Evolutionary conservation across 2,888 invertebrate species (phyloP), one percentile per base, ranked within the genome.

Genomic region (Pristionchus maxplancki): DNA sequence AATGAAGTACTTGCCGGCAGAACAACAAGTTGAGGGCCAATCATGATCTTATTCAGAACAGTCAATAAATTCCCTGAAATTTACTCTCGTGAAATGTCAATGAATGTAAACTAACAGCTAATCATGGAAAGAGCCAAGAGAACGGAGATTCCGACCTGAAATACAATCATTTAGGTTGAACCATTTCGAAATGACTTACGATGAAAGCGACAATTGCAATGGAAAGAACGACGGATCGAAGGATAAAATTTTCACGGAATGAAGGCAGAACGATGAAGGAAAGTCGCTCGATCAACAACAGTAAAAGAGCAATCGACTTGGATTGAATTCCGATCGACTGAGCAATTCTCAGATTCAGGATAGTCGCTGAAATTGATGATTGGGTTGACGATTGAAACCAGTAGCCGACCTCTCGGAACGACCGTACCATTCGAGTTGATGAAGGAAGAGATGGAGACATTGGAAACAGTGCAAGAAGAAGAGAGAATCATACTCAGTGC

Each of bases 401-500:
- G 6, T 24, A 37, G 37, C 20, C 37, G 71, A 24, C 34, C 37
- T 37, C 31, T 31, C 20, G 37, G 71, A 20, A 71, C 71, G 20
- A 34, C 6, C 71, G 34, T 37, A 34, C 71, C 71, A 24, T 71
- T 71, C 20, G 37, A 34, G n/a, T 37, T 37, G 71, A 71, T 71
- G 37, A 71, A 71, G 15, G 71, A 71, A 20, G 71, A 37, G 37
- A 37, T 37, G 37, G 24, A 11, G 15, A 71, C 71, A 20, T 71
- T n/a, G 20, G 1, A 1, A 28, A 71, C 24, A 1, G 37, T 24
- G 9, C 37, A 71, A 24, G 37, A 37, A 8, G 71, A 71, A 17
- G 71, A 71, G 37, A 71, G 71, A 37, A 71, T 8, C 71, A 71
- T 71, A 37, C 71, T 71, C 71, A 71, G 1, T 37, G 71, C 34